phyloP scores from a whole-genome alignment of 2,888 invertebrate species.

The Acronicta psi region DNA sequence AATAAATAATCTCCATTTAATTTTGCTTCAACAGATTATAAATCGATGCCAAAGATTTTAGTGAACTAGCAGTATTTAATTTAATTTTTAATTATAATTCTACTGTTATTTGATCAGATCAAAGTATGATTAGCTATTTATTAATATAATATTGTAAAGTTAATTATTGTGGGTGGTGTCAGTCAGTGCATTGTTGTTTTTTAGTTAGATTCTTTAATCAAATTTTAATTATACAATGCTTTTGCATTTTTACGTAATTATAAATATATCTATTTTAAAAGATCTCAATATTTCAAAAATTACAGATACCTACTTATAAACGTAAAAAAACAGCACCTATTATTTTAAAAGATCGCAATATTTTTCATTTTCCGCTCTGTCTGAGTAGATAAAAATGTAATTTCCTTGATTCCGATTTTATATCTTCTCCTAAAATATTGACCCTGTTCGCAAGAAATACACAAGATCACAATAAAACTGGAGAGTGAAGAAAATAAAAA shows the following conservation, averaged over 20 bases:
- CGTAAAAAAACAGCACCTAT: too few relatives aligned
- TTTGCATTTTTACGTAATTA: too few relatives aligned
- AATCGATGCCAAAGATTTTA: conserved; percentile 55
- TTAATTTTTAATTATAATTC: conserved; percentile 39
- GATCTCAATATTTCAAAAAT: too few relatives aligned
- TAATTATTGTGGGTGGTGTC: conserved; percentile 33
- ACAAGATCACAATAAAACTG: conserved; percentile 26
- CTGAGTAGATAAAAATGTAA: conserved; percentile 37
- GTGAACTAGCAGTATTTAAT: conserved; percentile 48
- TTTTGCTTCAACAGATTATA: conserved; percentile 42
- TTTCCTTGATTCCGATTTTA: conserved; percentile 35
- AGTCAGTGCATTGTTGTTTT: conserved; percentile 20
- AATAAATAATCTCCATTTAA: conserved; percentile 11
- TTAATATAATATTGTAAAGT: conserved; percentile 43
- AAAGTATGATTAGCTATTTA: conserved; percentile 60
- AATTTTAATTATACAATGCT: too few relatives aligned
- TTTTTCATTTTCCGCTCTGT: conserved; percentile 6
- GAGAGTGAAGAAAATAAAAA: conserved; percentile 16
- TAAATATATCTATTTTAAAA: too few relatives aligned
- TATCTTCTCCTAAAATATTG: conserved; percentile 36
- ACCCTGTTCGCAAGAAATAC: conserved; percentile 34
- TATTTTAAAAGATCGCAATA: too few relatives aligned
- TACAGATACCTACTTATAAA: too few relatives aligned
- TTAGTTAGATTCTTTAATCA: too few relatives aligned
- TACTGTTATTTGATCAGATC: conserved; percentile 61